Evolutionary conservation across 2,888 invertebrate species (phyloP), one percentile per base, ranked within the genome.

Genomic region (Eilema griseolum): DNA sequence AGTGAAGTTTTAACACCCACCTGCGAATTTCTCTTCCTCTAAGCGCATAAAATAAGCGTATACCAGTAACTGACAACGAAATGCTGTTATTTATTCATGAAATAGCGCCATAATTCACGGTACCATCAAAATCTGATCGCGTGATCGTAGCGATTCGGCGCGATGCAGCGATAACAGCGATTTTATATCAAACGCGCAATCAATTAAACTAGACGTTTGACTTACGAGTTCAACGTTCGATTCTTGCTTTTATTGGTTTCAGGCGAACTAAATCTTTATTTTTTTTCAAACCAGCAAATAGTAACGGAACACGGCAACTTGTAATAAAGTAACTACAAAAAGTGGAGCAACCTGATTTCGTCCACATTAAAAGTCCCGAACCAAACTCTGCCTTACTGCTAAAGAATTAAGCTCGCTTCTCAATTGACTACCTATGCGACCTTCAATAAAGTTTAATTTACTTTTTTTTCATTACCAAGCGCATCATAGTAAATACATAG

Each of bases 401-500:
- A 65, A 52, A 56, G 24, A 0, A 65, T 37, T 85, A 82, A 67
- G 78, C 67, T 74, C 64, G 70, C 46, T 77, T 76, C 71, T 78
- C 70, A 59, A 66, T 74, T 74, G 66, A n/a, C 57, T 33, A 41
- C 59, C 71, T 68, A 62, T 68, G 72, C 75, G 81, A 83, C 86
- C 85, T 88, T 86, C 83, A 78, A 81, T 80, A 77, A 83, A 77
- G 80, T 83, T 86, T 85, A 88, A 88, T 87, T 89, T 89, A 88
- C 87, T 89, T 88, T 90, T 69, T 89, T 93, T 93, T 93, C 90
- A 90, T 88, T 88, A 89, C 85, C 89, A 88, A 89, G 91, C 90
- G 90, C 91, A 93, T 92, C 90, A 90, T 88, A 89, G 90, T 91
- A 88, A 92, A 93, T 94, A 95, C 92, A 95, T 94, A 93, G 93